A percentile compares a stretch with the other conserved stretches of the same genome.
These are phyloP conservation scores for Daubentonia madagascariensis DNA, from an alignment of 2,113 vertebrate genomes.

Conservation along the genomic window DNA sequence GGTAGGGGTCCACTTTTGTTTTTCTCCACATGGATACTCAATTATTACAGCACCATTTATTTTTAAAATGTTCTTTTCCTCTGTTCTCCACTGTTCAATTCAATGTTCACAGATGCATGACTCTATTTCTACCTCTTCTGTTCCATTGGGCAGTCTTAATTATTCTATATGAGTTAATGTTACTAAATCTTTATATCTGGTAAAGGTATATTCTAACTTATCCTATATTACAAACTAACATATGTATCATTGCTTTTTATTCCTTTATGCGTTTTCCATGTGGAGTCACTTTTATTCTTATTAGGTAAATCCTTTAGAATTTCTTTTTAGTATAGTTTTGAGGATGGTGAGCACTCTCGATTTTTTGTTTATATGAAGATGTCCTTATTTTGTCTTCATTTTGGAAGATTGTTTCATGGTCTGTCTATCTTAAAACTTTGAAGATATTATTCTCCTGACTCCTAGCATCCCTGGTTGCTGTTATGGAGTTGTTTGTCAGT, in stretches of 20 bases:
- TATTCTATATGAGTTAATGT: background rate
- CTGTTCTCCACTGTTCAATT: background rate
- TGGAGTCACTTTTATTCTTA: background rate
- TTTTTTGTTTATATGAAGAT: background rate
- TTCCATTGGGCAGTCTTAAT: background rate
- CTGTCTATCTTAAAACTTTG: background rate
- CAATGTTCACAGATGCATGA: background rate
- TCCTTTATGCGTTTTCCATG: background rate
- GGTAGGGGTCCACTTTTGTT: background rate
- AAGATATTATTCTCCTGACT: background rate
- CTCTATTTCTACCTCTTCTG: background rate
- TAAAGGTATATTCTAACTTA: background rate
- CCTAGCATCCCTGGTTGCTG: background rate
- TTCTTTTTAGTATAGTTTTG: background rate
- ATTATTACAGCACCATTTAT: background rate
- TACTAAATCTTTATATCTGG: background rate
- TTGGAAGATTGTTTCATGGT: background rate
- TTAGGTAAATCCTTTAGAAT: background rate
- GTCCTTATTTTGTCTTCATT: background rate
- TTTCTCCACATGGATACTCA: background rate
- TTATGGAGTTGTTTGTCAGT: background rate
- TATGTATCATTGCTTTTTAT: background rate
- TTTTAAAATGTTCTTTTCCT: background rate
- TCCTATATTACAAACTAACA: background rate
- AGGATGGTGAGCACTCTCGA: background rate